phyloP scores from a whole-genome alignment of 1,140 invertebrate species.

The Archivesica marissinica region DNA sequence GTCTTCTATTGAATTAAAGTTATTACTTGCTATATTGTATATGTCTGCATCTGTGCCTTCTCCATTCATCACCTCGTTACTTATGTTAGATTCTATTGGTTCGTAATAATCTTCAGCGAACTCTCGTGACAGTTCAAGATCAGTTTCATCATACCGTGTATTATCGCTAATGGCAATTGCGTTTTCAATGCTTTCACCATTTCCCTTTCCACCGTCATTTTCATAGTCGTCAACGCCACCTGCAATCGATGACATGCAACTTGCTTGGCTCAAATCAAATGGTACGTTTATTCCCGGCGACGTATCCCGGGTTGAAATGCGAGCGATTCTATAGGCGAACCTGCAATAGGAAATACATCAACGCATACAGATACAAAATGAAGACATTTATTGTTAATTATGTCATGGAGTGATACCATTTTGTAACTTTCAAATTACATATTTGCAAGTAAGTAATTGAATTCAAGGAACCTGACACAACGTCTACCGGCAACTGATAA shows the following conservation, averaged over 20 bases:
- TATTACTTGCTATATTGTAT: not conserved
- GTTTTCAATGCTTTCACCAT: not conserved
- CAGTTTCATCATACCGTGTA: not conserved
- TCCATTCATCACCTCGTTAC: not conserved
- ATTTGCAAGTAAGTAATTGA: not conserved
- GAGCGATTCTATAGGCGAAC: not conserved
- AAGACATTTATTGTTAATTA: not conserved
- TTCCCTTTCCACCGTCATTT: not conserved
- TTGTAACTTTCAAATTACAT: not conserved
- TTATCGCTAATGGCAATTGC: not conserved
- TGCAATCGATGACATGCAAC: not conserved
- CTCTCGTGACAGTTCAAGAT: not conserved
- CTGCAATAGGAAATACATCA: not conserved
- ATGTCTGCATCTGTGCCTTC: not conserved
- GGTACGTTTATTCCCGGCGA: conserved; percentile 29
- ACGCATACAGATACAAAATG: not conserved
- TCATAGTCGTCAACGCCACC: not conserved
- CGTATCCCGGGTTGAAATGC: not conserved
- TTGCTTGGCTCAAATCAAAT: conserved; percentile 32
- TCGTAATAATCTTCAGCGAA: not conserved
- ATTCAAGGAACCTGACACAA: too few relatives aligned
- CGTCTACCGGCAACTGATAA: not conserved
- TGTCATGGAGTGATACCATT: not conserved
- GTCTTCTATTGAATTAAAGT: not conserved
- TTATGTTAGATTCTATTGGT: too few relatives aligned